Base-by-base conservation (phyloP, 2,888 invertebrate genomes). In the Plebejus melissa region DNA sequence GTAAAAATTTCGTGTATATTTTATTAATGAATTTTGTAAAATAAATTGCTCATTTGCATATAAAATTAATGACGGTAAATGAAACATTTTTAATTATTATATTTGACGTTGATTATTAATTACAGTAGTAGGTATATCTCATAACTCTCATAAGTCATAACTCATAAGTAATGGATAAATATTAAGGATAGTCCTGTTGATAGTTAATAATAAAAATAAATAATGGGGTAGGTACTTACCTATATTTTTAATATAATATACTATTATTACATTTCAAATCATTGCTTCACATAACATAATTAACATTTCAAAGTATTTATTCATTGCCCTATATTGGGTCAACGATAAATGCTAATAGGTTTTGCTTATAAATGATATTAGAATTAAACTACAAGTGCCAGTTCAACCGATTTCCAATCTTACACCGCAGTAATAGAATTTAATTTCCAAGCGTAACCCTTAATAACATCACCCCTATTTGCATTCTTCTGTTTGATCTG, bases 401-500 rank as follows among this genome's bases (percentile, higher is more conserved):
- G 71, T 4, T 46, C n/a, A 46, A 41, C 11, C 1, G 2, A 41
- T 46, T 11, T 22, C 9, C 46, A 71, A 9, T 28, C 71, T 1
- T 71, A 71, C 41, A 3, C 46, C 71, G 28, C 71, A 4, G 71
- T 36, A 11, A 71, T 46, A 71, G 41, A 41, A 22, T 71, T 46
- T 28, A 71, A 71, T 46, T 46, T 71, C 11, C 46, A 41, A 65
- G 41, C 9, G 46, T 69, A 28, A 32, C 65, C 69, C 38, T 75
- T 81, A 32, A 32, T 83, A 83, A 81, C 82, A 78, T 84, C 85
- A 83, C 86, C 88, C 88, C 86, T 85, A 82, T 87, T 87, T 86
- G 83, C 85, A 83, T 83, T 83, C 82, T 81, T 84, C 86, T 84
- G 86, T 89, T 90, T 87, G 88, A 90, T 88, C 86, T 86, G 85